Percentiles rank a stretch among this genome's conserved stretches.
Evolutionary conservation across 2,888 invertebrate species (phyloP).

Genomic region (Sisyra nigra): DNA sequence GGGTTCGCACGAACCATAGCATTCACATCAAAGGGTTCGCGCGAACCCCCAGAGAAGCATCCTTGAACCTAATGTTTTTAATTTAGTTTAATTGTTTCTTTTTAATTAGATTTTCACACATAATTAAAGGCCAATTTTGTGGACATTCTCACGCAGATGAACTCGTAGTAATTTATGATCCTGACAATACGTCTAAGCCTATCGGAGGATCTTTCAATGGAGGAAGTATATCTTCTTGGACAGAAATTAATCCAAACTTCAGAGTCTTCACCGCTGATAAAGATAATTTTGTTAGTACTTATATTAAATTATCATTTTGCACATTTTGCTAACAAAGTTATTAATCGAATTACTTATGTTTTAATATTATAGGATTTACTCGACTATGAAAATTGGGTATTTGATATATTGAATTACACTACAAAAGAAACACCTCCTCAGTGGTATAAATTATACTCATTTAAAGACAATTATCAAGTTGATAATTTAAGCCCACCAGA

Average conservation of each 20-base stretch:
- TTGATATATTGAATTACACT: slow-evolving; percentile 28
- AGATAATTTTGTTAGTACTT: slow-evolving; percentile 33
- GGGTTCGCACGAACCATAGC: too few species aligned
- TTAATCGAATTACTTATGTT: too few species aligned
- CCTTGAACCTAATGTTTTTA: too few species aligned
- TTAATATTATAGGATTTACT: slow-evolving; percentile 21
- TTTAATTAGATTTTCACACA: slow-evolving; percentile 45
- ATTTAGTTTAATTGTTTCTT: too few species aligned
- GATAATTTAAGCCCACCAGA: slow-evolving; percentile 23
- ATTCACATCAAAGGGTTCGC: too few species aligned
- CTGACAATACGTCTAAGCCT: slow-evolving; percentile 32
- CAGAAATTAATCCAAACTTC: slow-evolving; percentile 44
- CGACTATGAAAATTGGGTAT: slow-evolving; percentile 28
- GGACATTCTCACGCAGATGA: slow-evolving; percentile 72
- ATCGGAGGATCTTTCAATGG: slow-evolving; percentile 63
- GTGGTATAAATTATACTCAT: slow-evolving; percentile 28
- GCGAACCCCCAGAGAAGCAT: too few species aligned
- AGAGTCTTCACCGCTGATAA: slow-evolving; percentile 53
- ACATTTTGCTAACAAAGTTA: background rate
- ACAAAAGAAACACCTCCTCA: slow-evolving; percentile 29
- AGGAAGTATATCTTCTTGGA: slow-evolving; percentile 57
- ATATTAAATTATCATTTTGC: background rate
- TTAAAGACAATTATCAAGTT: slow-evolving; percentile 28
- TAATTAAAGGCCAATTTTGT: slow-evolving; percentile 65
- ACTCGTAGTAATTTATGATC: slow-evolving; percentile 51